Evolutionary conservation across 1,140 invertebrate genomes (phyloP).

Genomic region (Thaumetopoea pityocampa): DNA sequence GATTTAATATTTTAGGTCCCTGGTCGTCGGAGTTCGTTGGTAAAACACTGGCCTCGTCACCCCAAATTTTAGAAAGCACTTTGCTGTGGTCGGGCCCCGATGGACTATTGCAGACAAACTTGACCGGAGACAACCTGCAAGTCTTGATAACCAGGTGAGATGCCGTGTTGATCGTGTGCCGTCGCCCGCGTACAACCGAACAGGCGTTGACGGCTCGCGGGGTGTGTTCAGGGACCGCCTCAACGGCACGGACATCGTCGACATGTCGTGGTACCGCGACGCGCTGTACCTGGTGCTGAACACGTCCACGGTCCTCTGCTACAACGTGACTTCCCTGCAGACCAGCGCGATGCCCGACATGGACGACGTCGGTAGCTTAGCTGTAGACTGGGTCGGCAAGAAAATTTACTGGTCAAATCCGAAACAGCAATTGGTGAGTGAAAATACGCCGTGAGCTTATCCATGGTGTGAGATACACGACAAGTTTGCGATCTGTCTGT

Average conservation of each 20-base stretch:
- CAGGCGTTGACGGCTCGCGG: too few relatives aligned
- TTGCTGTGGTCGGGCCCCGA: conserved; percentile 84
- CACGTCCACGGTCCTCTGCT: conserved; percentile 82
- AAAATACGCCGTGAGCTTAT: background rate
- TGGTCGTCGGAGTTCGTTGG: conserved; percentile 87
- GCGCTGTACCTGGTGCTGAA: conserved; percentile 85
- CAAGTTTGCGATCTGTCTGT: background rate
- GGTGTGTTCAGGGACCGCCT: conserved; percentile 72
- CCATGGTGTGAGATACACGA: background rate
- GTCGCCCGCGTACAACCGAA: too few relatives aligned
- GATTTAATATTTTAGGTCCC: conserved; percentile 72
- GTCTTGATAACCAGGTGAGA: conserved; percentile 78
- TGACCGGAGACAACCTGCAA: conserved; percentile 82
- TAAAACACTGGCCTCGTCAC: conserved; percentile 77
- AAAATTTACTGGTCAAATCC: conserved; percentile 94
- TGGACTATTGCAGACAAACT: conserved; percentile 83
- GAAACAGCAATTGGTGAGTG: conserved; percentile 85
- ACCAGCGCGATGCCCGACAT: conserved; percentile 78
- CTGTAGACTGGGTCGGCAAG: conserved; percentile 92
- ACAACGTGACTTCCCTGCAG: conserved; percentile 79
- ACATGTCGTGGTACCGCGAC: conserved; percentile 83
- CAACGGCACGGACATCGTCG: conserved; percentile 77
- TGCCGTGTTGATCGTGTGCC: conserved; percentile 39
- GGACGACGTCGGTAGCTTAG: conserved; percentile 85
- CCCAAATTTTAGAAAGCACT: conserved; percentile 73